Conservation (phyloP, 37 sponge, comb jelly and placozoan species). For the Mnemiopsis leidyi region DNA sequence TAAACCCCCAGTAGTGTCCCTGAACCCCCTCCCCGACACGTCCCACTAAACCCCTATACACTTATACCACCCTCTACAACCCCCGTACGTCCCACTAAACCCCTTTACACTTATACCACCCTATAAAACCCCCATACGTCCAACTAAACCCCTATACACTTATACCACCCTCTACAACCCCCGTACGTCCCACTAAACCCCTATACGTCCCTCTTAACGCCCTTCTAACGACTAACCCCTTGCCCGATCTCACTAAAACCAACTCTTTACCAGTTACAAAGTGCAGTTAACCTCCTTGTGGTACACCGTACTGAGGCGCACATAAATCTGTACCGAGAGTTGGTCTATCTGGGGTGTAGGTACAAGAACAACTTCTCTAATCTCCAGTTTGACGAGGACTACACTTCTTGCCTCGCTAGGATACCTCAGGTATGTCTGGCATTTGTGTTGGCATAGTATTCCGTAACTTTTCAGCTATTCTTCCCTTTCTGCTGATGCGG, state of each 20-base stretch:
- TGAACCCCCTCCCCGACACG: too few species aligned
- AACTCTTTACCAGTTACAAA: conserved; percentile 15
- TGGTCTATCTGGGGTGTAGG: conserved; percentile 18
- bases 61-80: too few species aligned
- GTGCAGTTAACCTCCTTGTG: conserved; percentile 14
- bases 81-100: too few species aligned
- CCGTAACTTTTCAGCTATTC: neutral
- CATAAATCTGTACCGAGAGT: conserved; percentile 34
- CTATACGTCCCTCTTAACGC: neutral
- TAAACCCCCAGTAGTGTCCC: too few species aligned
- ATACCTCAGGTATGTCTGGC: conserved; percentile 9
- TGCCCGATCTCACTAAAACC: neutral
- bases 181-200: neutral
- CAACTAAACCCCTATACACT: too few species aligned
- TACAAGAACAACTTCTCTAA: conserved; percentile 56
- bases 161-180: too few species aligned
- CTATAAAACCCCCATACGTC: too few species aligned
- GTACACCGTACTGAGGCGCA: conserved; percentile 16
- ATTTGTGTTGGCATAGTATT: neutral
- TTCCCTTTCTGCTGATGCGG: too few species aligned
- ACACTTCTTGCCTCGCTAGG: neutral
- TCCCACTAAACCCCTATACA: too few species aligned
- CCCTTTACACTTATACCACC: too few species aligned
- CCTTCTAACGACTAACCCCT: neutral
- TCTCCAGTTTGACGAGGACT: conserved; percentile 13